Evolutionary conservation across 2,888 invertebrate genomes (phyloP).

Genomic region (Sepiola atlantica): DNA sequence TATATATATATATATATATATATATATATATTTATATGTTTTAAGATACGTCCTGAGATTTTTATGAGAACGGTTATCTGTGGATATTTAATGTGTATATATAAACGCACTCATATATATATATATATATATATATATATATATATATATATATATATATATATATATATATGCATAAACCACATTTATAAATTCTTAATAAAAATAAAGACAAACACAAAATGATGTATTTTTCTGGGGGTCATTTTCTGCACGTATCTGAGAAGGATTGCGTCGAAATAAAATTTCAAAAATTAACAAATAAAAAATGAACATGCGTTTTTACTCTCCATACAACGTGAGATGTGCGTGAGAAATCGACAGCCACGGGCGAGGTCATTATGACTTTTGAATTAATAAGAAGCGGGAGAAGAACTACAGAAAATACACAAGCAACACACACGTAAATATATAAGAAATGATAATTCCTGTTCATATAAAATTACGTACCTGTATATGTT

Average conservation of each 20-base stretch:
- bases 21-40: no score
- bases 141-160: not conserved
- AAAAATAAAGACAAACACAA: not conserved
- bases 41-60: no score
- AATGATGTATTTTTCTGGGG: not conserved
- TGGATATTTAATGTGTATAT: no score
- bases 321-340: not conserved
- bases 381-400: not conserved
- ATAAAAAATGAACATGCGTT: not conserved
- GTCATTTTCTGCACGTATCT: not conserved
- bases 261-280: not conserved
- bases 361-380: conserved; percentile 32
- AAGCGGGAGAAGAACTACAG: not conserved
- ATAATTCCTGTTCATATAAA: no score
- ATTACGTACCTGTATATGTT: no score
- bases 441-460: not conserved
- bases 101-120: no score
- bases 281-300: not conserved
- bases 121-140: no score
- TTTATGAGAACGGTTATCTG: no score
- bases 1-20: no score
- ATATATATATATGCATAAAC: not conserved
- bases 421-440: not conserved
- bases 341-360: conserved; percentile 17
- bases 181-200: not conserved